phyloP scores from a whole-genome alignment of 2,888 invertebrate species.

The Hydriomena furcata region DNA sequence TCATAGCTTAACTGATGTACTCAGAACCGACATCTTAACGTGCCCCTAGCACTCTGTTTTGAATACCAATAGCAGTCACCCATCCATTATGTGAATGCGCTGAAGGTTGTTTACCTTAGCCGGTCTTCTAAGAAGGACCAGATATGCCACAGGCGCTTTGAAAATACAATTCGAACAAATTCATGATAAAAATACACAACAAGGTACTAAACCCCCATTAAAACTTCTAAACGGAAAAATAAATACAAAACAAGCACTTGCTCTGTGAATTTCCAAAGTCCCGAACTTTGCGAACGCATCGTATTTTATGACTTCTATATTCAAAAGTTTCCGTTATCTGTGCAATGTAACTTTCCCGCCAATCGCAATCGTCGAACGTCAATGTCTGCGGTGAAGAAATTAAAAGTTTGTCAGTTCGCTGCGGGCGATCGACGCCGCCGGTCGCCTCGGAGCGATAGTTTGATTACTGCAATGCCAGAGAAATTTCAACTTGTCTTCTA shows the following conservation, averaged over 20 bases:
- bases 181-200: slow-evolving; percentile 16
- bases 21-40: too few relatives aligned
- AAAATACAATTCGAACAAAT: slow-evolving; percentile 1
- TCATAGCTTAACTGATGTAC: too few relatives aligned
- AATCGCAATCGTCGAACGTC: slow-evolving; percentile 73
- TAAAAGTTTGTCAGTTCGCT: slow-evolving; percentile 78
- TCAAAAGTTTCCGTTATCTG: slow-evolving; percentile 67
- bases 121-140: too few relatives aligned
- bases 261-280: slow-evolving; percentile 42
- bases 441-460: slow-evolving; percentile 53
- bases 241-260: slow-evolving; percentile 27
- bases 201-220: slow-evolving; percentile 30
- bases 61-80: too few relatives aligned
- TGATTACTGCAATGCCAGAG: slow-evolving; percentile 48
- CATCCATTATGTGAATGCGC: too few relatives aligned
- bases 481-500: slow-evolving; percentile 34
- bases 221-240: slow-evolving; percentile 29
- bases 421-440: slow-evolving; percentile 65
- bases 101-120: too few relatives aligned
- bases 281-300: slow-evolving; percentile 47
- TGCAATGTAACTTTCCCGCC: slow-evolving; percentile 76
- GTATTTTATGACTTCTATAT: slow-evolving; percentile 57
- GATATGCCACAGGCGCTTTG: too few relatives aligned
- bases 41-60: too few relatives aligned
- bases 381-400: slow-evolving; percentile 76